Conservation (phyloP, 2,888 invertebrate genomes). For the Ischnura elegans region DNA sequence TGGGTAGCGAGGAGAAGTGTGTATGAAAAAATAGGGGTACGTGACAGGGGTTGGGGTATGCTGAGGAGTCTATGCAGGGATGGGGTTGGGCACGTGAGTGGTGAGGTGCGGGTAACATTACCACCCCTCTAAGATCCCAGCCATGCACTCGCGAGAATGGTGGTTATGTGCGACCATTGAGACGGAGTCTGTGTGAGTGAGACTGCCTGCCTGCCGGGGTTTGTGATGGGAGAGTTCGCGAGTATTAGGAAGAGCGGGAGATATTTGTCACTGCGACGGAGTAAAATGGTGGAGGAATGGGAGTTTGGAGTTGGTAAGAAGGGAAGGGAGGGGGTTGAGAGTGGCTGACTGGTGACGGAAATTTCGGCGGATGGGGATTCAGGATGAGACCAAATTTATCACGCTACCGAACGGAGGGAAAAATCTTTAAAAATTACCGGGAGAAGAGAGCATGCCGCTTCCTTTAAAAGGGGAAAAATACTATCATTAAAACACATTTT, state of each 20-base stretch:
- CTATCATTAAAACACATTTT: background rate
- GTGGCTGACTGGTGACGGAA: background rate
- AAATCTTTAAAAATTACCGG: background rate
- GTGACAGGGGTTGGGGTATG: background rate
- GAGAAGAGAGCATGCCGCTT: background rate
- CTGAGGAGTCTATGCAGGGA: background rate
- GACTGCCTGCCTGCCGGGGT: background rate
- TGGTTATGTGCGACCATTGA: background rate
- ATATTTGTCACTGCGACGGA: constrained; percentile 39
- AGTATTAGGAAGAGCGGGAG: background rate
- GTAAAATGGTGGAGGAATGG: background rate
- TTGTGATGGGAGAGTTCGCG: constrained; percentile 17
- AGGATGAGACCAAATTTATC: background rate
- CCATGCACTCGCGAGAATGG: background rate
- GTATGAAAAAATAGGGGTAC: background rate
- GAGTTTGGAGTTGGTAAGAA: too few relatives aligned
- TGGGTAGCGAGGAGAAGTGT: background rate
- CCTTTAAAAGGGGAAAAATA: background rate
- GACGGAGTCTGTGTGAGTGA: background rate
- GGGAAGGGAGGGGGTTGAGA: background rate
- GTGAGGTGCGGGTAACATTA: background rate
- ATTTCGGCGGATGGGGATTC: background rate
- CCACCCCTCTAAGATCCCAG: background rate
- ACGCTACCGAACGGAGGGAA: background rate
- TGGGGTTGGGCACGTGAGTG: background rate